Percentiles rank a stretch among this genome's conserved stretches.
These are phyloP conservation scores for Drosophila falleni DNA, from an alignment of 2,888 invertebrate species.

Conservation along the genomic window DNA sequence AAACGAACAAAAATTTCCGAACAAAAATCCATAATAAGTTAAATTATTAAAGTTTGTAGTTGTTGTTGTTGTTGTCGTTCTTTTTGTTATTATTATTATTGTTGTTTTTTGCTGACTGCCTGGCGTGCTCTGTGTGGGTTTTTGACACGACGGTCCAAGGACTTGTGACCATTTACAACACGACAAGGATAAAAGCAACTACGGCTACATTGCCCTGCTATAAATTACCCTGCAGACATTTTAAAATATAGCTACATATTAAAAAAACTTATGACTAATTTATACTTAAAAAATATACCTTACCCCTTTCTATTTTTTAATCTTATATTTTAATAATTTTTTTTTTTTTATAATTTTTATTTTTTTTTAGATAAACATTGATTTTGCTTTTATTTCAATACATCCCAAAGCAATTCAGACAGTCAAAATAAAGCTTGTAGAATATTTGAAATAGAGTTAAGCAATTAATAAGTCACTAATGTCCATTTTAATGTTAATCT, in stretches of 20 bases:
- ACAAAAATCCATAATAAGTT: constrained; percentile 80
- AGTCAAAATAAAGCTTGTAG: too few species aligned
- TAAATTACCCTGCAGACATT: constrained; percentile 20
- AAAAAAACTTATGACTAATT: too few species aligned
- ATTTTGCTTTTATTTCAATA: too few species aligned
- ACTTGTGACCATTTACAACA: constrained; percentile 36
- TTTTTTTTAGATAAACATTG: too few species aligned
- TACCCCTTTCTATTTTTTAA: too few species aligned
- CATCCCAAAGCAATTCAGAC: too few species aligned
- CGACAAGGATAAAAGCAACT: constrained; percentile 24
- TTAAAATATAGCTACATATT: not conserved
- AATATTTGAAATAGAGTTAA: too few species aligned
- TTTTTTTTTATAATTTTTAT: too few species aligned
- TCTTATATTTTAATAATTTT: too few species aligned
- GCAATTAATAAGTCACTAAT: too few species aligned
- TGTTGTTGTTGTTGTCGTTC: constrained; percentile 34
- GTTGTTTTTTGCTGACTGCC: constrained; percentile 36
- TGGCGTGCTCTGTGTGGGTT: constrained; percentile 47
- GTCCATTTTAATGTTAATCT: too few species aligned
- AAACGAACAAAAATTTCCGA: constrained; percentile 43
- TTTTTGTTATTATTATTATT: constrained; percentile 29
- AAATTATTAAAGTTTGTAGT: constrained; percentile 76
- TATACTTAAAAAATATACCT: too few species aligned
- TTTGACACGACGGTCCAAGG: constrained; percentile 58
- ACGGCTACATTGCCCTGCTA: not conserved